Conservation (phyloP, 2,888 invertebrate species). For the Leptothorax acervorum region DNA sequence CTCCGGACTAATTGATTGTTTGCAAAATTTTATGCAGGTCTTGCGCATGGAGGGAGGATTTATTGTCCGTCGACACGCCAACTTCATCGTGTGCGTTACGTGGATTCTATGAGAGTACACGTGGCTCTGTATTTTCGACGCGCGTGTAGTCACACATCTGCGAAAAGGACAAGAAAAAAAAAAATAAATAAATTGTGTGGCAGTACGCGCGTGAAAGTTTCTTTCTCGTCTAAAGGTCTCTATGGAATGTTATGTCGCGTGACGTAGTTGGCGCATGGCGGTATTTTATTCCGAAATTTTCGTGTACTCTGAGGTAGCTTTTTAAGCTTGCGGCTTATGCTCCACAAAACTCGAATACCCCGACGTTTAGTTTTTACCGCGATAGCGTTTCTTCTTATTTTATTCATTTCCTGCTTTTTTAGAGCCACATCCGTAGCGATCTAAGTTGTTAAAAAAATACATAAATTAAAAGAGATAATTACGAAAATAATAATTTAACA, state of each 20-base stretch:
- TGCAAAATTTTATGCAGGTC: constrained; percentile 79
- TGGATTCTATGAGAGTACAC: constrained; percentile 53
- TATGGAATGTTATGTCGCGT: constrained; percentile 74
- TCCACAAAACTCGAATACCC: constrained; percentile 66
- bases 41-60: constrained; percentile 65
- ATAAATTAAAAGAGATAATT: background rate
- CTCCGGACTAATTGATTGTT: constrained; percentile 82
- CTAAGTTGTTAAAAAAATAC: constrained; percentile 4
- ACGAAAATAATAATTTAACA: constrained; percentile 17
- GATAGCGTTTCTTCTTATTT: constrained; percentile 24
- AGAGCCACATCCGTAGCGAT: background rate
- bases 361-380: constrained; percentile 45
- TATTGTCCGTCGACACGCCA: constrained; percentile 76
- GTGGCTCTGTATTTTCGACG: constrained; percentile 36
- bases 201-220: constrained; percentile 76
- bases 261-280: constrained; percentile 65
- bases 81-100: constrained; percentile 54
- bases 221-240: constrained; percentile 65
- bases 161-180: constrained; percentile 54
- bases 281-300: constrained; percentile 73
- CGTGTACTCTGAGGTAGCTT: constrained; percentile 67
- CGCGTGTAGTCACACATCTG: constrained; percentile 51
- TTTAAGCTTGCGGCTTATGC: constrained; percentile 67
- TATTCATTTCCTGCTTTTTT: constrained; percentile 30
- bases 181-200: constrained; percentile 67